Percentiles rank a stretch among this genome's conserved stretches.
phyloP scores from a whole-genome alignment of 1,140 invertebrate genomes.

The Bathynomus jamesi region DNA sequence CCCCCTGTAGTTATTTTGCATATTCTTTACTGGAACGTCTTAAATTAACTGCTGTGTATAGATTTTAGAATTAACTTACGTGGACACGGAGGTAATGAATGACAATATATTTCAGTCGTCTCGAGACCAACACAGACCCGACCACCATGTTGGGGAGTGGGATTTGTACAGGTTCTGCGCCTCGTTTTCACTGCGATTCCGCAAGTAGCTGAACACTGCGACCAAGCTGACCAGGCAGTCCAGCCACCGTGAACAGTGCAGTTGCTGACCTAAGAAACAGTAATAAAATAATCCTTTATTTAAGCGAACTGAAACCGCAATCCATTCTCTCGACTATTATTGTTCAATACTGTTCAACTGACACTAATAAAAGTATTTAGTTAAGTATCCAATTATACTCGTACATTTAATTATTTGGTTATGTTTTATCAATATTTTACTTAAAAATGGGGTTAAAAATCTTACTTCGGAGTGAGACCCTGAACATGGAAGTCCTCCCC shows the following conservation, averaged over 20 bases:
- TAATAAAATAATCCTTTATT: neutral
- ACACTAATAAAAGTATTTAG: too few relatives aligned
- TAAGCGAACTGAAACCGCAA: too few relatives aligned
- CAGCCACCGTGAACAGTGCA: constrained; percentile 48
- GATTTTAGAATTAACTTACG: constrained; percentile 43
- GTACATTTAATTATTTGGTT: too few relatives aligned
- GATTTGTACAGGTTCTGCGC: constrained; percentile 43
- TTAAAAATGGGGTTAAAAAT: too few relatives aligned
- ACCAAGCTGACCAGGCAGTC: constrained; percentile 46
- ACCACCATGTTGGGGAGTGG: constrained; percentile 44
- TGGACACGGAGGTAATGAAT: constrained; percentile 69
- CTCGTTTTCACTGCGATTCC: constrained; percentile 54
- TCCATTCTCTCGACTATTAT: too few relatives aligned
- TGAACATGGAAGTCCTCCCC: constrained; percentile 57
- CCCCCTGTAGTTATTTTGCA: too few relatives aligned
- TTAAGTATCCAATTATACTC: too few relatives aligned
- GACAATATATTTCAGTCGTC: constrained; percentile 64
- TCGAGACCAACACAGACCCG: constrained; percentile 42
- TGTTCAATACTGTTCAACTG: too few relatives aligned
- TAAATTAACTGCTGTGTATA: too few relatives aligned
- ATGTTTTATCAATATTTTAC: too few relatives aligned
- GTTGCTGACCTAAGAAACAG: constrained; percentile 42
- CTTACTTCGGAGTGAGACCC: constrained; percentile 44
- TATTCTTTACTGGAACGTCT: too few relatives aligned
- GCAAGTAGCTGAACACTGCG: constrained; percentile 46